Conservation (phyloP, 1,140 invertebrate genomes). For the Musca vetustissima region DNA sequence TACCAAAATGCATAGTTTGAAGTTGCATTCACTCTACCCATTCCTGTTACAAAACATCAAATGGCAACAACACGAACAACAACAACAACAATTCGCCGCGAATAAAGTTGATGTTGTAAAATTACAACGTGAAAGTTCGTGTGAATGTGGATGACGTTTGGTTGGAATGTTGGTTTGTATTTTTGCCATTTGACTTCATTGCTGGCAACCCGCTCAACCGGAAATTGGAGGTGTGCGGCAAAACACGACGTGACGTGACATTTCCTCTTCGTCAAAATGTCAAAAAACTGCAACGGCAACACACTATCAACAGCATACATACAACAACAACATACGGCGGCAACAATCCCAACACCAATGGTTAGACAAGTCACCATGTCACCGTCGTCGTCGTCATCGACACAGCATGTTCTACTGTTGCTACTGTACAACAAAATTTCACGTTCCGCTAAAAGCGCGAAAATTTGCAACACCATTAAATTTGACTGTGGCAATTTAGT, state of each 20-base stretch:
- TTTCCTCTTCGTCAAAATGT: slow-evolving; percentile 57
- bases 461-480: slow-evolving; percentile 19
- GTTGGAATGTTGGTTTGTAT: slow-evolving; percentile 28
- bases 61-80: neutral
- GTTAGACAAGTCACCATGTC: neutral
- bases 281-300: slow-evolving; percentile 36
- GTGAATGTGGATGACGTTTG: slow-evolving; percentile 27
- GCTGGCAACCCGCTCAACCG: slow-evolving; percentile 52
- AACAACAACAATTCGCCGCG: neutral
- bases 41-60: neutral
- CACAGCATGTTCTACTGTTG: neutral
- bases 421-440: neutral
- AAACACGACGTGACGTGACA: slow-evolving; percentile 57
- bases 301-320: slow-evolving; percentile 1
- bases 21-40: too few relatives aligned
- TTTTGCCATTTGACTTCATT: slow-evolving; percentile 32
- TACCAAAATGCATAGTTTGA: too few relatives aligned
- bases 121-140: slow-evolving; percentile 18
- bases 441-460: slow-evolving; percentile 5
- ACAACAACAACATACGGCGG: neutral
- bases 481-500: too few relatives aligned
- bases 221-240: slow-evolving; percentile 57
- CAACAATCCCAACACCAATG: neutral
- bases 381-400: neutral
- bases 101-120: too few relatives aligned